phyloP scores from a whole-genome alignment of 2,113 vertebrate genomes.

The Barbus barbus region DNA sequence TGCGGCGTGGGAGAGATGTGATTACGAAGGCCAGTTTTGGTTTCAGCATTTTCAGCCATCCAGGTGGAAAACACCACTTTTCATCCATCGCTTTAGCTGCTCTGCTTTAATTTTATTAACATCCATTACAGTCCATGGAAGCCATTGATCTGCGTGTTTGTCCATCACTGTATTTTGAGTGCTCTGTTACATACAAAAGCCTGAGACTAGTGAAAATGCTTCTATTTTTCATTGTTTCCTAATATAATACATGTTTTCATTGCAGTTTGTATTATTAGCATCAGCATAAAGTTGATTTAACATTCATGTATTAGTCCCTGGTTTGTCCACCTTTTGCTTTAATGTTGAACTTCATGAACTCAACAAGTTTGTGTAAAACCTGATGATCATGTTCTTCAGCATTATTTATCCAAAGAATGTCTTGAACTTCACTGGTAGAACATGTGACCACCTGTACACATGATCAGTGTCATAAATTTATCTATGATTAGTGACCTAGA shows the following conservation, averaged over 20 bases:
- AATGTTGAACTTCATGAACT: neutral
- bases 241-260: neutral
- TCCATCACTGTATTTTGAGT: slow-evolving; percentile 5
- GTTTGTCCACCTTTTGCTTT: neutral
- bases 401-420: neutral
- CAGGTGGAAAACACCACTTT: slow-evolving; percentile 20
- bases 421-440: neutral
- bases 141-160: slow-evolving; percentile 37
- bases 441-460: neutral
- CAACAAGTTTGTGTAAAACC: neutral
- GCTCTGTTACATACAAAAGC: neutral
- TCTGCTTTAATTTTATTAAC: slow-evolving; percentile 38
- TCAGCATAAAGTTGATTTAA: neutral
- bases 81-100: neutral
- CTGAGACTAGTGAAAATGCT: neutral
- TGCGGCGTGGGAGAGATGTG: slow-evolving; percentile 15
- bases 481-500: neutral
- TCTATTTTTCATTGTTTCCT: neutral
- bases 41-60: neutral
- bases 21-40: slow-evolving; percentile 15
- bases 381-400: neutral
- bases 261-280: neutral
- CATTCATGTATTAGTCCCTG: neutral
- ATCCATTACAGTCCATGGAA: slow-evolving; percentile 26
- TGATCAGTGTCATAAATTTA: neutral